Percentiles rank a stretch among this genome's conserved stretches.
phyloP scores from a whole-genome alignment of 2,888 invertebrate species.

The Netelia fuscicornis region DNA sequence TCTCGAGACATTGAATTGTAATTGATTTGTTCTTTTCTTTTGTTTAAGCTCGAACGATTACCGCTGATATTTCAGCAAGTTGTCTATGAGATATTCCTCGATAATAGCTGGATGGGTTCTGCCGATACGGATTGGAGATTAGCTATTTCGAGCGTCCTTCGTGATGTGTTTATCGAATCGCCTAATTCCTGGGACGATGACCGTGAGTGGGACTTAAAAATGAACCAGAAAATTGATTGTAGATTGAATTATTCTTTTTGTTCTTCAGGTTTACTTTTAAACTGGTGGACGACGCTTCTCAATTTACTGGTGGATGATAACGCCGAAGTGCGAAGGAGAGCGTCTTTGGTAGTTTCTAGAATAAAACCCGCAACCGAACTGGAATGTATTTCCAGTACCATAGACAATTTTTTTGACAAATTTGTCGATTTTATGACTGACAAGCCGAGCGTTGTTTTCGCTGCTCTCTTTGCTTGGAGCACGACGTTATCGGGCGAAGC shows the following conservation, averaged over 20 bases:
- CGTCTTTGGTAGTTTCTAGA: conserved; percentile 71
- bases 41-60: conserved; percentile 40
- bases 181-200: conserved; percentile 35
- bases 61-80: conserved; percentile 61
- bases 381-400: conserved; percentile 70
- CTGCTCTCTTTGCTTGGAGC: conserved; percentile 81
- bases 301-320: conserved; percentile 81
- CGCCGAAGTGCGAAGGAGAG: conserved; percentile 73
- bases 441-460: conserved; percentile 69
- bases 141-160: conserved; percentile 77
- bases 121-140: conserved; percentile 74
- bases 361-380: conserved; percentile 66
- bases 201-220: conserved; percentile 38
- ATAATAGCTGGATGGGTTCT: conserved; percentile 78
- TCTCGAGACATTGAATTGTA: background rate
- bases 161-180: conserved; percentile 71
- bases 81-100: conserved; percentile 75
- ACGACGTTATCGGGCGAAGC: conserved; percentile 74
- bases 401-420: conserved; percentile 75
- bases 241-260: conserved; percentile 15
- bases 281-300: conserved; percentile 82
- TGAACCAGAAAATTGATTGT: background rate
- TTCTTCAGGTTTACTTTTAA: conserved; percentile 66
- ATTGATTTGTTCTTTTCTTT: background rate
- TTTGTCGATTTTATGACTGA: conserved; percentile 70